Conservation (phyloP, 2,113 vertebrate genomes). For the Merops nubicus region DNA sequence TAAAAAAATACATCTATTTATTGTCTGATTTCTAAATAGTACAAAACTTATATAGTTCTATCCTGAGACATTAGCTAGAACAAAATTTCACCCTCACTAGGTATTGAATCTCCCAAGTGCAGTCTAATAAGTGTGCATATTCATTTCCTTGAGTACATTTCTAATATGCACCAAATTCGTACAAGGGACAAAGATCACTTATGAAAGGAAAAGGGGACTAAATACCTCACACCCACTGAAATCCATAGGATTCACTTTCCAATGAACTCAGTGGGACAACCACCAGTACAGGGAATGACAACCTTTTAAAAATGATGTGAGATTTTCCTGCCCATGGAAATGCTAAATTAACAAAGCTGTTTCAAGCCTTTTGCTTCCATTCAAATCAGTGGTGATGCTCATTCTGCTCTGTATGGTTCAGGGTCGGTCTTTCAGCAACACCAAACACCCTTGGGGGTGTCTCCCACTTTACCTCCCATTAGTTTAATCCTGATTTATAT, state of each 20-base stretch:
- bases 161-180: neutral
- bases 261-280: neutral
- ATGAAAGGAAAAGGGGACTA: neutral
- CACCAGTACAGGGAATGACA: neutral
- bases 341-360: rapidly evolving
- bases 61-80: neutral
- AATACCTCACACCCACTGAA: neutral
- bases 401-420: neutral
- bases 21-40: neutral
- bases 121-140: neutral
- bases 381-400: neutral
- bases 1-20: too few species aligned
- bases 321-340: neutral
- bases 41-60: neutral
- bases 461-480: neutral
- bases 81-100: neutral
- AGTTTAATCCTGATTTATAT: neutral
- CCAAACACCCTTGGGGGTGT: neutral
- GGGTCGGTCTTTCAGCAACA: neutral
- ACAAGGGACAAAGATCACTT: neutral
- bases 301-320: neutral
- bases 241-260: neutral
- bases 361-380: neutral
- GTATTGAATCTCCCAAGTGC: neutral
- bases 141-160: neutral